Conservation (phyloP, 2,113 vertebrate genomes). For the Cairina moschata region DNA sequence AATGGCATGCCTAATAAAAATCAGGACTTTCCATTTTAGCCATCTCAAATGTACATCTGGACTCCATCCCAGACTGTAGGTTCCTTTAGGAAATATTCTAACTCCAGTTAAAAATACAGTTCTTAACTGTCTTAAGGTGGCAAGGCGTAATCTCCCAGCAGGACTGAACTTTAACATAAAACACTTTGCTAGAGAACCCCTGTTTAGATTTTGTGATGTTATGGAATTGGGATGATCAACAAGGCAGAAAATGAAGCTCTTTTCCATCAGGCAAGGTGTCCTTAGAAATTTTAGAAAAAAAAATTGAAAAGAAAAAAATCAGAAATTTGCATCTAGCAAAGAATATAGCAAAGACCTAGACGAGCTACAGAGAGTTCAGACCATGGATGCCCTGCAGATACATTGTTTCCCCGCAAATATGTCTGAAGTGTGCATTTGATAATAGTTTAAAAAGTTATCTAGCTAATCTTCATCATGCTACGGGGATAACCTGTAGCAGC, state of each 20-base stretch:
- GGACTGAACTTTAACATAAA: constrained; percentile 20
- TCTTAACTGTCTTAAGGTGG: constrained; percentile 45
- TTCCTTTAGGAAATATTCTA: constrained; percentile 62
- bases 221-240: not conserved
- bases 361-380: not conserved
- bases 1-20: constrained; percentile 67
- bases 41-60: constrained; percentile 66
- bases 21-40: constrained; percentile 62
- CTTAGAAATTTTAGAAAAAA: not conserved
- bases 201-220: not conserved
- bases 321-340: not conserved
- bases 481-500: not conserved
- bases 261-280: not conserved
- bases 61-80: constrained; percentile 46
- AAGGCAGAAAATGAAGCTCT: not conserved
- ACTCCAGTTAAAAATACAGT: constrained; percentile 37
- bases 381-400: not conserved
- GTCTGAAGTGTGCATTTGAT: not conserved
- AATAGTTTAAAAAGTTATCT: not conserved
- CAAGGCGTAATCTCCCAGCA: not conserved
- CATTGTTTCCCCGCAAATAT: not conserved
- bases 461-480: not conserved
- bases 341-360: not conserved
- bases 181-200: not conserved
- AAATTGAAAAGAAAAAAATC: not conserved